Base-by-base conservation (phyloP, 2,797 vertebrate species). In the Ambastaia sidthimunki region DNA sequence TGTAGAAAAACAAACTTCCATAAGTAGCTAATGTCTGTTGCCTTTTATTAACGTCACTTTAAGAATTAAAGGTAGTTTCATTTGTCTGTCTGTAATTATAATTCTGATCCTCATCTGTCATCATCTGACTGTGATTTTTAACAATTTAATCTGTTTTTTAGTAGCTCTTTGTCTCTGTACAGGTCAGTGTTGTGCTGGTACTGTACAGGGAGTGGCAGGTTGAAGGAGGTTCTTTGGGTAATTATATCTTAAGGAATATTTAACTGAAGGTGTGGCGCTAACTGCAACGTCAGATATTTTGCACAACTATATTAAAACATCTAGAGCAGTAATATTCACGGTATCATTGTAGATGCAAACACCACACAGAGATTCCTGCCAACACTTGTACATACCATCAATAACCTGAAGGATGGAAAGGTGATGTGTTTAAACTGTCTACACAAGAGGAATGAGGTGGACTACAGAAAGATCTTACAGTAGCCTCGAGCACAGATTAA, bases 401-500 rank as follows among this genome's bases (percentile, higher is more conserved):
- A 9, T 74, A 16, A 25, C 69, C 74, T 47, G 41, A 18, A 37
- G 44, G 18, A 68, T 34, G 55, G 71, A 74, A 3, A 4, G 1
- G n/a, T 11, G 25, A 21, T 2, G 54, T 19, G 23, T 21, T 73
- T 41, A 60, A 62, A 60, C 55, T 78, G 82, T 87, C 78, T 52
- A 85, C 87, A 83, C 86, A 84, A 86, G 80, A 89, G 88, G 88
- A 89, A 90, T 90, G 90, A 87, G 15, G 66, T 44, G 55, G 4
- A 84, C 37, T 80, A 77, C 81, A 86, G 79, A 89, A 85, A 84
- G 67, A 65, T 77, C 71, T 83, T 34, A 84, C 87, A 72, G 85
- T 77, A 21, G 87, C 91, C 92, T 82, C 70, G 12, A 89, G 91
- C 88, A 84, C 57, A 90, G 89, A 91, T 93, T 89, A 90, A 86